Conservation (phyloP, 2,888 invertebrate species). For the Ephialtes manifestator region DNA sequence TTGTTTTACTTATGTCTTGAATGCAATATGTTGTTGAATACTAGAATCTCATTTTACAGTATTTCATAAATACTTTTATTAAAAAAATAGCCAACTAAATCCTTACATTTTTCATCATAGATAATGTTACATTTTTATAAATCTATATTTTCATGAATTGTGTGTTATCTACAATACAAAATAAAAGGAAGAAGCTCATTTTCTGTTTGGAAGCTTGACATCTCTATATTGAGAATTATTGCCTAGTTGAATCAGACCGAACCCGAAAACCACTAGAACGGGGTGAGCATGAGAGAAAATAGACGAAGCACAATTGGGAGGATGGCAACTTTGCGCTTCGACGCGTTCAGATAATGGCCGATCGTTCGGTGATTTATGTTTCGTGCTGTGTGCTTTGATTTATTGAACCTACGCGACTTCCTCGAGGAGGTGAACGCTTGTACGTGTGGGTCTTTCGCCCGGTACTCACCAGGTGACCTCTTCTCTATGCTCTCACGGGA, state of each 20-base stretch:
- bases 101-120: too few relatives aligned
- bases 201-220: not conserved
- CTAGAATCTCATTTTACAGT: not conserved
- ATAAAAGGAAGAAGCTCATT: not conserved
- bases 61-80: not conserved
- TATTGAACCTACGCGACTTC: constrained; percentile 65
- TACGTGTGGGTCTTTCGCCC: constrained; percentile 59
- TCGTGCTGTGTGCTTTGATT: constrained; percentile 68
- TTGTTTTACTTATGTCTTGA: too few relatives aligned
- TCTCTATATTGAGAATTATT: constrained; percentile 38
- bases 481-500: constrained; percentile 47
- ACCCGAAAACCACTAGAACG: constrained; percentile 38
- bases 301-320: constrained; percentile 29
- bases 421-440: constrained; percentile 51
- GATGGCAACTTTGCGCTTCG: constrained; percentile 61
- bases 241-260: constrained; percentile 12
- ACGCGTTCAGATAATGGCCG: constrained; percentile 68
- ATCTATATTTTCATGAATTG: not conserved
- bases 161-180: not conserved
- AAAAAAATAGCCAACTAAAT: not conserved
- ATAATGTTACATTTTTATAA: too few relatives aligned
- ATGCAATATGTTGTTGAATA: not conserved
- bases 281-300: not conserved
- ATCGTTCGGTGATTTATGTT: constrained; percentile 72
- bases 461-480: constrained; percentile 63